These are phyloP conservation scores for Ptychochromis oligacanthus DNA, from an alignment of 2,113 vertebrate species.

Conservation along the genomic window DNA sequence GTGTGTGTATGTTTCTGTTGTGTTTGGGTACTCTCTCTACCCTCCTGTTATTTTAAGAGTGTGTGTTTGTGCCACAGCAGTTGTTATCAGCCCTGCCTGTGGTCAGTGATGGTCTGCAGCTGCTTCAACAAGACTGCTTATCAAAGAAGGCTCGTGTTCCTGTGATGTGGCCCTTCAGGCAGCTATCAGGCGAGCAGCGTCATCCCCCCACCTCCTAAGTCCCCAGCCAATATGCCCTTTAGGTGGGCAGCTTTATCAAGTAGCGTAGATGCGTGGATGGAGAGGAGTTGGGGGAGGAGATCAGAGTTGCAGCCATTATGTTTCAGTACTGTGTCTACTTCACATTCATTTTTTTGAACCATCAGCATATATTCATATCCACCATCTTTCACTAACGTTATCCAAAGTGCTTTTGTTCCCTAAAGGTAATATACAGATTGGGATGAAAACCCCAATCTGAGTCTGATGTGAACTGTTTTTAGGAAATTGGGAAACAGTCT, in stretches of 20 bases:
- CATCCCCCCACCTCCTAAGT: background rate
- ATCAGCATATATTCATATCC: background rate
- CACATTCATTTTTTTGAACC: background rate
- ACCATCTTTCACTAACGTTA: background rate
- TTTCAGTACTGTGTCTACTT: background rate
- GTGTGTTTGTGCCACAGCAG: background rate
- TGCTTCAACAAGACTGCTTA: constrained; percentile 55
- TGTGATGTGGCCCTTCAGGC: constrained; percentile 66
- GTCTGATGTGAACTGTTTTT: accelerated
- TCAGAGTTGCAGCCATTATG: background rate
- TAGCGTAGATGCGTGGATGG: background rate
- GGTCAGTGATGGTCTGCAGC: constrained; percentile 55
- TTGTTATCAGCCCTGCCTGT: constrained; percentile 43
- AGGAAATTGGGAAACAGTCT: accelerated
- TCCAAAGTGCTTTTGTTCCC: background rate
- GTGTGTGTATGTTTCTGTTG: background rate
- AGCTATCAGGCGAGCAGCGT: constrained; percentile 28
- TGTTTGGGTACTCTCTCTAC: background rate
- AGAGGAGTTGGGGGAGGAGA: background rate
- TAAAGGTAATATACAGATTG: background rate
- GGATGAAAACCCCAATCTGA: background rate
- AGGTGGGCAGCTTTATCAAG: constrained; percentile 40
- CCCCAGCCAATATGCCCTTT: constrained; percentile 16
- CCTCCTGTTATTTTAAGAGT: constrained; percentile 28
- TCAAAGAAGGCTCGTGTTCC: constrained; percentile 59